Evolutionary conservation across 2,113 vertebrate genomes (phyloP).

Genomic region (Galeopterus variegatus): DNA sequence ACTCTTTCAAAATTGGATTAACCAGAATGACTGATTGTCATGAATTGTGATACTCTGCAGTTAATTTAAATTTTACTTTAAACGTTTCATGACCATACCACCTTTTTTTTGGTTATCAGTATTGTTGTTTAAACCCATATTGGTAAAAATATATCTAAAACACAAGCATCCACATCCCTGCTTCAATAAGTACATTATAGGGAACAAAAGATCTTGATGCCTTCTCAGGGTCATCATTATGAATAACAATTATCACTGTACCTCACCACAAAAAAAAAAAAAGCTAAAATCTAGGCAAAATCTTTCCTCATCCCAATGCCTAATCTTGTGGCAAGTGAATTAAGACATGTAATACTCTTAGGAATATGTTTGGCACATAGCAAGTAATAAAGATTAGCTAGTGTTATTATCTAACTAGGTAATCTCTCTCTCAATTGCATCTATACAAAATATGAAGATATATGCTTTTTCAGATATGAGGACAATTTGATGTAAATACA

Average conservation of each 20-base stretch:
- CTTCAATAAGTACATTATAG: neutral
- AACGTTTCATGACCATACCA: neutral
- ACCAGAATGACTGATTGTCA: neutral
- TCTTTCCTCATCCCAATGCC: neutral
- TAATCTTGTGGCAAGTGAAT: conserved; percentile 13
- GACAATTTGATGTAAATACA: neutral
- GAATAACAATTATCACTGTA: conserved; percentile 27
- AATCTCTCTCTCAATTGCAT: neutral
- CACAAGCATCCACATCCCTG: neutral
- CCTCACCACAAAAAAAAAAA: neutral
- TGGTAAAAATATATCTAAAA: conserved; percentile 38
- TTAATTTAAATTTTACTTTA: conserved; percentile 47
- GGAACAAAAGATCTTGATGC: neutral
- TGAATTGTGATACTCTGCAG: neutral
- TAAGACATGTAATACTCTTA: neutral
- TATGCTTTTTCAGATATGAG: neutral
- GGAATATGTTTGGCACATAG: neutral
- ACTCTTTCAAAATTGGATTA: conserved; percentile 2
- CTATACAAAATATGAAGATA: conserved; percentile 33
- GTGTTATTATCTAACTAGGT: neutral
- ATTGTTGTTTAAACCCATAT: neutral
- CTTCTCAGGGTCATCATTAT: neutral
- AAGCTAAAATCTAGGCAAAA: neutral
- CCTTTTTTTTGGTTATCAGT: neutral
- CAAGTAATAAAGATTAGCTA: neutral